Conservation (phyloP, 2,888 invertebrate species). For the Trissoscelio sp. region DNA sequence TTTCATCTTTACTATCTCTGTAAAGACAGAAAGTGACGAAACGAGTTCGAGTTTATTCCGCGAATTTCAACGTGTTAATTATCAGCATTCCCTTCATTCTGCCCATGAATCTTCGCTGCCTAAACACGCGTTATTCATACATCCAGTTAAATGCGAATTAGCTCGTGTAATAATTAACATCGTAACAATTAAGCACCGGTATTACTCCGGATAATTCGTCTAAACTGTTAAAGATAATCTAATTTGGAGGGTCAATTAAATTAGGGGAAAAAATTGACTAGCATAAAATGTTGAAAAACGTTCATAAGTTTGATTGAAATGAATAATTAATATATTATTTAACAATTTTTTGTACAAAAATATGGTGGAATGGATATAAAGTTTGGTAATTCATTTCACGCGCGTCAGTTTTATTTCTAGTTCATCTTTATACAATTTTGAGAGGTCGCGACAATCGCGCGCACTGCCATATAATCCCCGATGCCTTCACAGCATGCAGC, state of each 20-base stretch:
- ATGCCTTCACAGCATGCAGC: constrained; percentile 66
- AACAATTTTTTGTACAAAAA: too few relatives aligned
- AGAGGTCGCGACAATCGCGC: constrained; percentile 70
- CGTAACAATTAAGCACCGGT: constrained; percentile 41
- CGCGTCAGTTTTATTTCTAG: constrained; percentile 51
- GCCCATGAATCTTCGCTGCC: constrained; percentile 34
- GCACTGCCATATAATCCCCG: constrained; percentile 68
- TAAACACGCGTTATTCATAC: constrained; percentile 57
- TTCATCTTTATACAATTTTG: constrained; percentile 63
- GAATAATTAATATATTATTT: too few relatives aligned
- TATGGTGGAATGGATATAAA: too few relatives aligned
- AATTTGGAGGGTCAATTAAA: not conserved
- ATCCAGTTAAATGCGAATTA: constrained; percentile 48
- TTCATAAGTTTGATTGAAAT: not conserved
- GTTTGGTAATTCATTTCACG: constrained; percentile 65
- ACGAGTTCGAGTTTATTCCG: constrained; percentile 61
- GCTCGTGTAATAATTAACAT: constrained; percentile 50
- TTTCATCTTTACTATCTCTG: constrained; percentile 66
- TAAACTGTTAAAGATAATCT: constrained; percentile 15
- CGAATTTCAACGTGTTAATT: constrained; percentile 66
- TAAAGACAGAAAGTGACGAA: constrained; percentile 67
- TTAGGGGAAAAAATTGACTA: not conserved
- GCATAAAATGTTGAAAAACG: not conserved
- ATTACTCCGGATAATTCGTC: constrained; percentile 26
- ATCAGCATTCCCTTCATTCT: constrained; percentile 53